These are phyloP conservation scores for Papilio protenor DNA, from an alignment of 2,888 invertebrate species.

Conservation along the genomic window DNA sequence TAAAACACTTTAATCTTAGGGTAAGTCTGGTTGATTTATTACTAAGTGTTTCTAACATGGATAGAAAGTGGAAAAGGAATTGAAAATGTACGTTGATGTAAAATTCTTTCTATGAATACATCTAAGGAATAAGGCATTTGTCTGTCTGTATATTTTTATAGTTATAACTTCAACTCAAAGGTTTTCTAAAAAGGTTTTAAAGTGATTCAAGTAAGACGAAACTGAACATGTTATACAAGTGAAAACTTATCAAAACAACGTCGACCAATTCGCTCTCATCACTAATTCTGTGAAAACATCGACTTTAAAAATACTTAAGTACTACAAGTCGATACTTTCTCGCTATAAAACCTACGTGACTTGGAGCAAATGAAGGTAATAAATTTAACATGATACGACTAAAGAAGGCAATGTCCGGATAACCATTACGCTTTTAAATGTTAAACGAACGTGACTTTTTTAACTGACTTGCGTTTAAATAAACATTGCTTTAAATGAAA, in stretches of 20 bases:
- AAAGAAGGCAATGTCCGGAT: slow-evolving; percentile 24
- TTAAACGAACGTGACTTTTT: slow-evolving; percentile 23
- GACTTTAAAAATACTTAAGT: slow-evolving; percentile 2
- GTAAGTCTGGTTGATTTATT: slow-evolving; percentile 5
- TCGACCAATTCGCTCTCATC: neutral
- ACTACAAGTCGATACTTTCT: slow-evolving; percentile 23
- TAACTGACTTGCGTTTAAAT: neutral
- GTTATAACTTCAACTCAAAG: too few species aligned
- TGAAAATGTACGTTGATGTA: slow-evolving; percentile 9
- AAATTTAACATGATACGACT: slow-evolving; percentile 34
- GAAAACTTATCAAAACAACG: neutral
- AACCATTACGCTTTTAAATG: slow-evolving; percentile 24
- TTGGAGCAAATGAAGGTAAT: slow-evolving; percentile 38
- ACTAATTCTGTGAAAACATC: neutral
- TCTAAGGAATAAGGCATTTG: neutral
- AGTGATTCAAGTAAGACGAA: too few species aligned
- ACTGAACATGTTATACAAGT: neutral
- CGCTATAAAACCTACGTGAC: slow-evolving; percentile 32
- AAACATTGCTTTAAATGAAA: neutral
- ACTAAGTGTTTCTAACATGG: slow-evolving; percentile 4
- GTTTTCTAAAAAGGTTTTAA: too few species aligned
- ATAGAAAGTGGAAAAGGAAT: slow-evolving; percentile 4
- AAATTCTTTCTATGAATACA: neutral
- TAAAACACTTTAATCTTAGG: slow-evolving; percentile 15
- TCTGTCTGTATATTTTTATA: neutral